Conservation (phyloP, 2,113 vertebrate species). For the Glaucidium brasilianum region DNA sequence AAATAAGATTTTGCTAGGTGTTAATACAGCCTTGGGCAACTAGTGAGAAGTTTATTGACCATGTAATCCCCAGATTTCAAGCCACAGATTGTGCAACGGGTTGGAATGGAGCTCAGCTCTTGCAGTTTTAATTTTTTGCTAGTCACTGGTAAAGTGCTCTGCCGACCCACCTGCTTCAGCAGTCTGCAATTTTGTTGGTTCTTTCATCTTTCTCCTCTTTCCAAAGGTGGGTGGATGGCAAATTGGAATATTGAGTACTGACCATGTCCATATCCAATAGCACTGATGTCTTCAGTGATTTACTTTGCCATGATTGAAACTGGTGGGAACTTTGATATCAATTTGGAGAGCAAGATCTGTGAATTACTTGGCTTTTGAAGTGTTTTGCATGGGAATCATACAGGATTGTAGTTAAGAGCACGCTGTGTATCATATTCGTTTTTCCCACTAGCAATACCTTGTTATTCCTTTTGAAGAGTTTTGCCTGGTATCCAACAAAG, state of each 20-base stretch:
- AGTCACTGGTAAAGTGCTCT: background rate
- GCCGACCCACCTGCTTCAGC: background rate
- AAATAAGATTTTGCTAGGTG: background rate
- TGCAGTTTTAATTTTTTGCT: background rate
- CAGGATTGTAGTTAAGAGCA: background rate
- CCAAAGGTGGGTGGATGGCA: background rate
- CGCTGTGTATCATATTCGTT: background rate
- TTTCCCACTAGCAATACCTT: background rate
- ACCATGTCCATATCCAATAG: background rate
- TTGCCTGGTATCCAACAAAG: background rate
- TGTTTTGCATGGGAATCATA: constrained; percentile 21
- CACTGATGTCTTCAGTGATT: background rate
- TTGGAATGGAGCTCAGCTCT: background rate
- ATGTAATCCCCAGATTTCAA: background rate
- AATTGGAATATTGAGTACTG: background rate
- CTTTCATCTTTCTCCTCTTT: background rate
- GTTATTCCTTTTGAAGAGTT: constrained; percentile 43
- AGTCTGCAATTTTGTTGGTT: background rate
- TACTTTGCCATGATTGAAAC: background rate
- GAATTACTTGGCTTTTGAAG: constrained; percentile 41
- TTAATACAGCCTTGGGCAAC: background rate
- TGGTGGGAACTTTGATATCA: background rate
- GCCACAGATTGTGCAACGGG: background rate
- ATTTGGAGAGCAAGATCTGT: background rate
- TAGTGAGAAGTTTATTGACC: background rate